Conservation (phyloP, 2,113 vertebrate species). For the Meriones unguiculatus region DNA sequence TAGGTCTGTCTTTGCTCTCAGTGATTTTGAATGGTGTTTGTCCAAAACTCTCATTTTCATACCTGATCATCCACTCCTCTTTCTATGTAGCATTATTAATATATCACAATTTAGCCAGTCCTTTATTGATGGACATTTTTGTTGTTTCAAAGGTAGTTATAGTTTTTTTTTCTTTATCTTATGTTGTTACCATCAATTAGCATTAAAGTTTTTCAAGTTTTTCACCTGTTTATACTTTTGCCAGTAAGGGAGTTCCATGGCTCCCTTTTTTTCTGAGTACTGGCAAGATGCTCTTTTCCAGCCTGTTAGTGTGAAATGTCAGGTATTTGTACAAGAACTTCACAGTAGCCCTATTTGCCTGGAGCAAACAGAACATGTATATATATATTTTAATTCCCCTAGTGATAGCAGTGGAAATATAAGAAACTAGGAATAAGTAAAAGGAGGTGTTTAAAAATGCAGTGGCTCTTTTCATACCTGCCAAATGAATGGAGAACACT, state of each 20-base stretch:
- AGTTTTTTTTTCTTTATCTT: not conserved
- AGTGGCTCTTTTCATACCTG: not conserved
- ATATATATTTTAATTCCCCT: not conserved
- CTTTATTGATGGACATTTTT: not conserved
- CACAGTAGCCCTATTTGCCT: not conserved
- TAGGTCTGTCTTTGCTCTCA: not conserved
- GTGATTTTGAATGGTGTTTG: not conserved
- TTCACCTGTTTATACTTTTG: constrained; percentile 10
- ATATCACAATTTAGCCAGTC: not conserved
- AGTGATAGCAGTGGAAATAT: not conserved
- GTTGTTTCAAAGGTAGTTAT: not conserved
- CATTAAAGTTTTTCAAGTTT: constrained; percentile 1
- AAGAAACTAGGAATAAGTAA: not conserved
- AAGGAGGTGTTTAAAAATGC: not conserved
- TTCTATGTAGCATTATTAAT: not conserved
- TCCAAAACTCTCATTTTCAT: constrained; percentile 13
- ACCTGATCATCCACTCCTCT: not conserved
- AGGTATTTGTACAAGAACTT: not conserved
- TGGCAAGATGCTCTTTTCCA: not conserved
- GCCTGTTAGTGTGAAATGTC: not conserved
- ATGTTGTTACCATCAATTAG: not conserved
- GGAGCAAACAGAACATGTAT: not conserved
- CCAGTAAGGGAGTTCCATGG: not conserved
- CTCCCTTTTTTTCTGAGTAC: not conserved
- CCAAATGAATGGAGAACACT: not conserved